phyloP scores from a whole-genome alignment of 2,888 invertebrate genomes.

The Volucella zonaria region DNA sequence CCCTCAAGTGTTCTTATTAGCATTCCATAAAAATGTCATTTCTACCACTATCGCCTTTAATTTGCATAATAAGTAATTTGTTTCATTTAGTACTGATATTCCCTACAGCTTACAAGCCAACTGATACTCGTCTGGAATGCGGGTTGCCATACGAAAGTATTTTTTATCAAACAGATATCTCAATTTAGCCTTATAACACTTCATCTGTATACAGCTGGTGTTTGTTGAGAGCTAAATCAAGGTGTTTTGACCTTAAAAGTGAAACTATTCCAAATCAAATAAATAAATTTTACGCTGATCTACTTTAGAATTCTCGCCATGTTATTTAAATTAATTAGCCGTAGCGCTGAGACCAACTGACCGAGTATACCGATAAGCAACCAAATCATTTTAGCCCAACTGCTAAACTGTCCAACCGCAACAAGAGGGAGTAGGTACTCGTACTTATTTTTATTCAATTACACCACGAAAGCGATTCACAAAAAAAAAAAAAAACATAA shows the following conservation, averaged over 20 bases:
- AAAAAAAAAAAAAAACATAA: conserved; percentile 22
- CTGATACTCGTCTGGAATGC: not conserved
- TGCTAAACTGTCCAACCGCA: not conserved
- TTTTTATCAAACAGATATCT: not conserved
- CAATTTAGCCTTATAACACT: not conserved
- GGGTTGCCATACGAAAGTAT: not conserved
- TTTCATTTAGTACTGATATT: conserved; percentile 27
- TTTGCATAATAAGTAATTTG: conserved; percentile 56
- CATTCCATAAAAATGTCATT: conserved; percentile 54
- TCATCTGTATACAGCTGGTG: not conserved
- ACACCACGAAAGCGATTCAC: conserved; percentile 11
- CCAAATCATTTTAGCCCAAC: conserved; percentile 14
- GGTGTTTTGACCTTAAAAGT: conserved; percentile 24
- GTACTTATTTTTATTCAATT: conserved; percentile 28
- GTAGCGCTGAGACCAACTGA: not conserved
- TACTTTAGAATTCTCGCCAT: conserved; percentile 28
- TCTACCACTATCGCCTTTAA: conserved; percentile 47
- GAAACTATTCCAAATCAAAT: conserved; percentile 32
- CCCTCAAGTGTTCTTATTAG: conserved; percentile 45
- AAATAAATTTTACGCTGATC: conserved; percentile 50
- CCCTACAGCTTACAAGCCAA: not conserved
- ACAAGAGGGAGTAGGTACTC: not conserved
- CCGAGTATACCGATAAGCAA: not conserved
- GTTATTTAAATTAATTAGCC: conserved; percentile 59
- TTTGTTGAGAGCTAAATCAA: not conserved